A percentile compares a stretch with the other conserved stretches of the same genome.
These are phyloP conservation scores for Sebastolobus altivelis DNA, from an alignment of 2,797 vertebrate genomes.

Conservation along the genomic window DNA sequence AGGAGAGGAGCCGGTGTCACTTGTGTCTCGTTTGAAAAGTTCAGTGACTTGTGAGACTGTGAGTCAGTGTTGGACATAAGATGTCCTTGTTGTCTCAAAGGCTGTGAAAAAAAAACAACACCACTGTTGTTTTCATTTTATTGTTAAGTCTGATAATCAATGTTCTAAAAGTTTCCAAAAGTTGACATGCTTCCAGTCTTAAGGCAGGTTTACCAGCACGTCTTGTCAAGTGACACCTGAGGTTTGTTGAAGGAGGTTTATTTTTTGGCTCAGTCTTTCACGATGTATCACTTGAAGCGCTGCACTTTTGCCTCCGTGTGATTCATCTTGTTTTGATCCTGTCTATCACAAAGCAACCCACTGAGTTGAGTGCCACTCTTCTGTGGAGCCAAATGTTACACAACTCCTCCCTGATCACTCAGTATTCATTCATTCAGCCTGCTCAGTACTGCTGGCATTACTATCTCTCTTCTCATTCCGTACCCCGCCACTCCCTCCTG, in stretches of 20 bases:
- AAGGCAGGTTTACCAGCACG: neutral
- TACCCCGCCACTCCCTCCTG: neutral
- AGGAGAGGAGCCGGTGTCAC: slow-evolving; percentile 11
- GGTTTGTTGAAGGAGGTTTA: neutral
- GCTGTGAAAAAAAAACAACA: slow-evolving; percentile 1
- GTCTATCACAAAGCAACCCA: slow-evolving; percentile 6
- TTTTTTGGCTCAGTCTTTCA: slow-evolving; percentile 20
- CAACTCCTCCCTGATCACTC: neutral
- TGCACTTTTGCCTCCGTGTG: neutral
- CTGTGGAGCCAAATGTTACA: neutral
- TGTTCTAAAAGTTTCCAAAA: slow-evolving; percentile 13
- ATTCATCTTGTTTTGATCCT: slow-evolving; percentile 22
- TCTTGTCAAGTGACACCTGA: slow-evolving; percentile 2
- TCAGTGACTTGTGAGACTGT: neutral
- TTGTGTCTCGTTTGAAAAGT: slow-evolving; percentile 1
- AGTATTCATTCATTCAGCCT: neutral
- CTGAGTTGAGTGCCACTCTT: slow-evolving; percentile 3
- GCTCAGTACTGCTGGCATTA: neutral
- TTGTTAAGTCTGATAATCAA: neutral
- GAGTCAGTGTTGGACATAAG: slow-evolving; percentile 7
- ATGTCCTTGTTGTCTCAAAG: slow-evolving; percentile 28
- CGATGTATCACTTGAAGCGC: neutral
- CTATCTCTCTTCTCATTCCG: neutral
- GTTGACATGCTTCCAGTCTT: neutral
- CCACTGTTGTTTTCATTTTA: neutral